A percentile compares a stretch with the other conserved stretches of the same genome.
Evolutionary conservation across 2,113 vertebrate genomes (phyloP).

Genomic region (Leptosomus discolor): DNA sequence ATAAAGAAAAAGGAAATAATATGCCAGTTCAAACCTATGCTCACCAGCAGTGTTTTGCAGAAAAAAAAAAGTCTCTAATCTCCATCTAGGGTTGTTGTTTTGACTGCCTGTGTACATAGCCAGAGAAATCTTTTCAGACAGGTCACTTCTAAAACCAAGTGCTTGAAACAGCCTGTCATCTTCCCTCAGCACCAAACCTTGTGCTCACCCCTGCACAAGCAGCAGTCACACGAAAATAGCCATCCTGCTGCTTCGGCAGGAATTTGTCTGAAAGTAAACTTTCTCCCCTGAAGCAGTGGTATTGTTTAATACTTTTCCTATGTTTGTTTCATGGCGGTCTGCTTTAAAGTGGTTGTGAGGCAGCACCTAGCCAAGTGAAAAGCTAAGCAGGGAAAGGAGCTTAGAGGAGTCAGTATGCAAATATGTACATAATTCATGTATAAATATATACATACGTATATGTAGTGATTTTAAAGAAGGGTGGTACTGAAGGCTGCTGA

Average conservation of each 20-base stretch:
- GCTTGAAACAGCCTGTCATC: not conserved
- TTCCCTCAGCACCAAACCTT: not conserved
- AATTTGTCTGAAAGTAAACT: constrained; percentile 21
- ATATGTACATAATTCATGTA: not conserved
- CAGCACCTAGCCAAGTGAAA: not conserved
- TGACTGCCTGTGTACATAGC: not conserved
- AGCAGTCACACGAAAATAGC: not conserved
- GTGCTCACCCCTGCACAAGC: not conserved
- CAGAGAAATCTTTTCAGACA: not conserved
- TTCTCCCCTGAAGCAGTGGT: not conserved
- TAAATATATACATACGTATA: not conserved
- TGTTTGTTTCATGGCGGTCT: not conserved
- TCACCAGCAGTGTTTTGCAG: not conserved
- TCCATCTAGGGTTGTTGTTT: not conserved
- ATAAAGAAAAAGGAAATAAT: not conserved
- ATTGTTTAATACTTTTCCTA: not conserved
- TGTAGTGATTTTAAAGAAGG: not conserved
- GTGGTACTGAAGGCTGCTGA: not conserved
- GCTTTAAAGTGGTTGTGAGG: not conserved
- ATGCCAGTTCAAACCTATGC: not conserved
- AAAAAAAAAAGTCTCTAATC: not conserved
- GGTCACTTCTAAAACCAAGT: not conserved
- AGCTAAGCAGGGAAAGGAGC: not conserved
- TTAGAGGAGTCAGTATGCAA: not conserved
- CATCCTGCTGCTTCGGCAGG: not conserved